Conservation (phyloP, 2,888 invertebrate genomes). For the Epinotia demarniana region DNA sequence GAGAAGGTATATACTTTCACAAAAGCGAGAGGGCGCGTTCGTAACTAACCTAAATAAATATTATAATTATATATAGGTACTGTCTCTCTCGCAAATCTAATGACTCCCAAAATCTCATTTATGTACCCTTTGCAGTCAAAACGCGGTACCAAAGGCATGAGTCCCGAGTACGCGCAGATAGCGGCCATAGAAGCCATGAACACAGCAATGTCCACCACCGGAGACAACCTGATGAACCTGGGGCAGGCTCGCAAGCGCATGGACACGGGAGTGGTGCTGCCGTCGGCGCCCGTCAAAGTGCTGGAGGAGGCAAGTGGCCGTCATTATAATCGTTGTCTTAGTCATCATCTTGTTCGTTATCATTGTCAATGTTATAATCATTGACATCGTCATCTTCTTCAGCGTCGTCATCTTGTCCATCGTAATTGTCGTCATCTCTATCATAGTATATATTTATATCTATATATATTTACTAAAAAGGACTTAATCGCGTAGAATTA, state of each 20-base stretch:
- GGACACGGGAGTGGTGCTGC: slow-evolving; percentile 70
- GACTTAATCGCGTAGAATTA: too few species aligned
- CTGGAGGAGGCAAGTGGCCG: slow-evolving; percentile 66
- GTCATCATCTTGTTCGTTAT: too few species aligned
- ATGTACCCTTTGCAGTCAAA: slow-evolving; percentile 63
- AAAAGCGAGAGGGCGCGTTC: too few species aligned
- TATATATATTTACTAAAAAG: too few species aligned
- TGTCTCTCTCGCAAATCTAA: too few species aligned
- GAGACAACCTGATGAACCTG: slow-evolving; percentile 72
- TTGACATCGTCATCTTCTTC: background rate
- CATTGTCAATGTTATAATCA: background rate
- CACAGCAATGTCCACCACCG: slow-evolving; percentile 65
- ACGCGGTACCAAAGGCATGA: slow-evolving; percentile 79
- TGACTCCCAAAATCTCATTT: background rate
- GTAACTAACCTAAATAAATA: too few species aligned
- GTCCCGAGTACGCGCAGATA: slow-evolving; percentile 63
- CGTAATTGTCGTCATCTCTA: background rate
- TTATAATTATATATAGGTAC: too few species aligned
- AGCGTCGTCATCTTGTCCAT: background rate
- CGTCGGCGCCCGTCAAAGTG: slow-evolving; percentile 67
- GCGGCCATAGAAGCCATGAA: slow-evolving; percentile 70
- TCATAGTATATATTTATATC: too few species aligned
- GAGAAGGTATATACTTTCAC: slow-evolving; percentile 65
- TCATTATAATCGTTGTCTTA: background rate
- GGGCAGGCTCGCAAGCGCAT: slow-evolving; percentile 73